phyloP scores from a whole-genome alignment of 2,797 vertebrate genomes.

The Alosa sapidissima region DNA sequence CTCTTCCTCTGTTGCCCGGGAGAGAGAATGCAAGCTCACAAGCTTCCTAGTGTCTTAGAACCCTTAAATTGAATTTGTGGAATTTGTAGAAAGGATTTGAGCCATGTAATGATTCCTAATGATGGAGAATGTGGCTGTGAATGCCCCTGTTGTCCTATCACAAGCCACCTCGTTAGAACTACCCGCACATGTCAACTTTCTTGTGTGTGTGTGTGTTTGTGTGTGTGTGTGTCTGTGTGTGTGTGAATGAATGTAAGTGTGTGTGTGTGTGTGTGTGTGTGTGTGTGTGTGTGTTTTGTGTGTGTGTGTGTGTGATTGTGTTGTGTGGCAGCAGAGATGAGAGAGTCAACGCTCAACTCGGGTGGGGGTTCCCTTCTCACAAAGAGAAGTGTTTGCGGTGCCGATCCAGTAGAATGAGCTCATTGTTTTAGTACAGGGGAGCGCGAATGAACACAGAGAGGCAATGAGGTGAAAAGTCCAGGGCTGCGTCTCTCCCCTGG shows the following conservation, averaged over 20 bases:
- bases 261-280: neutral
- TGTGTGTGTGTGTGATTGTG: neutral
- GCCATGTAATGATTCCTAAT: neutral
- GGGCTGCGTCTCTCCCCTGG: neutral
- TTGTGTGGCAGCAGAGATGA: neutral
- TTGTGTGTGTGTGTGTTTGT: neutral
- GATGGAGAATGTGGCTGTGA: neutral
- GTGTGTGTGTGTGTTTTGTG: neutral
- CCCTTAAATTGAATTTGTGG: slow-evolving; percentile 24
- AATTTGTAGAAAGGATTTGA: slow-evolving; percentile 28
- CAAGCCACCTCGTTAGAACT: neutral
- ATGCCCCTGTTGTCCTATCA: neutral
- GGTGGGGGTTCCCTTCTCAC: slow-evolving; percentile 5
- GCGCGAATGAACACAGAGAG: neutral
- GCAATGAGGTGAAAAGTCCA: slow-evolving; percentile 30
- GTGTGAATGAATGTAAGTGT: neutral
- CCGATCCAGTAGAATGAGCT: slow-evolving; percentile 19
- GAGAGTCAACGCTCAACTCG: neutral
- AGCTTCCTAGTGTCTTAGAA: slow-evolving; percentile 21
- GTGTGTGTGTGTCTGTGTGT: neutral
- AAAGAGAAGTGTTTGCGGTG: slow-evolving; percentile 25
- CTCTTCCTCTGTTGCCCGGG: neutral
- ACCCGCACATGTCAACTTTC: neutral
- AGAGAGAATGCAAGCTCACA: neutral
- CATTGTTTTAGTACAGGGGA: slow-evolving; percentile 34